Percentiles rank a stretch among this genome's conserved stretches.
Conservation (phyloP, 2,888 invertebrate genomes). For the Rhagonycha lutea region DNA sequence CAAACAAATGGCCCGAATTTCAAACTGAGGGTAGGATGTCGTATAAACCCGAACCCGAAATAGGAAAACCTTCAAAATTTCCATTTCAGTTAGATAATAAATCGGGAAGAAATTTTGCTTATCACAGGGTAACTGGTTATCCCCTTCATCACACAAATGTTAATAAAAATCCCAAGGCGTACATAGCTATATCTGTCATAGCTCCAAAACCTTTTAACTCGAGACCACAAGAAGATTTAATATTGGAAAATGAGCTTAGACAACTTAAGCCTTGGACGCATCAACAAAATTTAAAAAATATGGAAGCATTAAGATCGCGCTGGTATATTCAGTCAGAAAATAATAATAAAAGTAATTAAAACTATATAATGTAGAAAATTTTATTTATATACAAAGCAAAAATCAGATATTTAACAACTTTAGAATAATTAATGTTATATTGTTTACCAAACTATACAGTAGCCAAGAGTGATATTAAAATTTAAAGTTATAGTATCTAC, state of each 20-base stretch:
- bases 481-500: background rate
- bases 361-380: background rate
- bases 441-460: background rate
- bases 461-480: background rate
- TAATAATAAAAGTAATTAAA: slow-evolving; percentile 4
- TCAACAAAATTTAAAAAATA: slow-evolving; percentile 47
- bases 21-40: slow-evolving; percentile 22
- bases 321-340: slow-evolving; percentile 46
- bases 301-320: slow-evolving; percentile 47
- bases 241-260: slow-evolving; percentile 51
- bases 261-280: slow-evolving; percentile 54
- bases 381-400: background rate
- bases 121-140: slow-evolving; percentile 53
- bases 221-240: slow-evolving; percentile 34
- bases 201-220: slow-evolving; percentile 47
- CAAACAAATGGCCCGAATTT: slow-evolving; percentile 27
- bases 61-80: slow-evolving; percentile 31
- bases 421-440: background rate
- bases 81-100: slow-evolving; percentile 35
- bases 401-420: background rate
- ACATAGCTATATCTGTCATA: slow-evolving; percentile 54
- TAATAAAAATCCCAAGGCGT: slow-evolving; percentile 52
- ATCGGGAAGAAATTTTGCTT: slow-evolving; percentile 50
- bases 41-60: slow-evolving; percentile 20
- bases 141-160: slow-evolving; percentile 43